Base-by-base conservation (phyloP, 2,113 vertebrate genomes). In the Hymenochirus boettgeri region DNA sequence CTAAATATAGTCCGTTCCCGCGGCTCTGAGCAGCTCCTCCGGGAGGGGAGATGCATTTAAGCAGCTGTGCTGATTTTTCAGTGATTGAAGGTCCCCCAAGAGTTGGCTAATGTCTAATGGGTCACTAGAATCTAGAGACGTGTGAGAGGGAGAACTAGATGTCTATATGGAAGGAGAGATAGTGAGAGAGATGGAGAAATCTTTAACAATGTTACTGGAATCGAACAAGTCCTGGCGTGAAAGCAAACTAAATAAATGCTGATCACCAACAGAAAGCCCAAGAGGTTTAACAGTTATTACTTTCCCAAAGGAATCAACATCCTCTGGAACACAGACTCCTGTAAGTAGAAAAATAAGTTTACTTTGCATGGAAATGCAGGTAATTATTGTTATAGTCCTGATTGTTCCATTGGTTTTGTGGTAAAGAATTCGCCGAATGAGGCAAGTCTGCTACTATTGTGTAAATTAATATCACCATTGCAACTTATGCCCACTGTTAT, bases 51-150 rank as follows among this genome's bases (percentile, higher is more conserved):
- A 56, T 53, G 65, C 65, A 60, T 69, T 69, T 69, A 69, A 53
- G 42, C 65, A 69, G n/a, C 65, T 69, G 65, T 60, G 48, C 65
- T 69, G 65, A 69, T 69, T 69, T 69, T 69, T 57, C 52, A 57
- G 65, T 69, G 65, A 69, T 69, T 69, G 65, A 69, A 69, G 65
- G 56, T 69, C 65, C 65, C 65, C 57, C 31, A 69, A 69, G 65
- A 53, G 57, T 69, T 48, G n/a, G n/a, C n/a, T n/a, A n/a, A n/a
- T n/a, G n/a, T 48, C 46, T 48, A 48, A 48, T 48, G 21, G 46
- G 22, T n/a, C 46, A 48, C 46, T 22, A 48, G 46, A 48, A 53
- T 59, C 65, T 60, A 69, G n/a, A 51, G 56, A 29, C 59, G 65
- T 53, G 29, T n/a, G n/a, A 39, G 15, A 26, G 55, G 45, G 56